Base-by-base conservation (phyloP, 2,113 vertebrate genomes). In the Megalops atlanticus region DNA sequence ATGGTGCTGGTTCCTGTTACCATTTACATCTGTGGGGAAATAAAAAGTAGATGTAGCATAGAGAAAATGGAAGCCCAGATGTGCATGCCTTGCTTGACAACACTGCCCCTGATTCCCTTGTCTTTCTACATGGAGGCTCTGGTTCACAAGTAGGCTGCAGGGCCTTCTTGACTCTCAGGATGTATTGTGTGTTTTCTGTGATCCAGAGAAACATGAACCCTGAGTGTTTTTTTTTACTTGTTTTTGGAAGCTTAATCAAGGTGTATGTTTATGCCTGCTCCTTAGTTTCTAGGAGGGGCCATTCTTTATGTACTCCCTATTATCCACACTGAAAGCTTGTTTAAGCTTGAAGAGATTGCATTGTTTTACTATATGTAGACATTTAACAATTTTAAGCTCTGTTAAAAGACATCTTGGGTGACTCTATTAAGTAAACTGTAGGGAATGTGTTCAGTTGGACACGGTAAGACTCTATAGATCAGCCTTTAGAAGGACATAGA, bases 261-360 rank as follows among this genome's bases (percentile, higher is more conserved):
- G 45, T 73, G 72, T 80, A 36, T 74, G 40, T 77, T 58, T 73
- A 82, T 77, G 77, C n/a, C 58, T 79, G n/a, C n/a, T 80, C 1
- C 4, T 76, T 71, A 80, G 77, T 87, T 82, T 81, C 83, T 84
- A 85, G 85, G 86, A 87, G 81, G 78, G 73, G 85, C 87, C 36
- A 52, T 58, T 75, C 68, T 77, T 70, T 35, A 52, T 82, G 84
- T 69, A 81, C n/a, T 70, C 31, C 38, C 72, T 47, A 74, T 79
- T 77, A 43, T 81, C 43, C 76, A 36, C n/a, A 76, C 24, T 5
- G 47, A 78, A 77, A 75, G 82, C 85, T 77, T 86, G 88, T 89
- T 85, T 79, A 33, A 86, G 31, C n/a, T 6, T 64, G 58, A 64
- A 64, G 24, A 64, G 24, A 24, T n/a, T 27, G 31, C 58, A 64